Base-by-base conservation (phyloP, 2,797 vertebrate genomes). In the Rachycentron canadum region DNA sequence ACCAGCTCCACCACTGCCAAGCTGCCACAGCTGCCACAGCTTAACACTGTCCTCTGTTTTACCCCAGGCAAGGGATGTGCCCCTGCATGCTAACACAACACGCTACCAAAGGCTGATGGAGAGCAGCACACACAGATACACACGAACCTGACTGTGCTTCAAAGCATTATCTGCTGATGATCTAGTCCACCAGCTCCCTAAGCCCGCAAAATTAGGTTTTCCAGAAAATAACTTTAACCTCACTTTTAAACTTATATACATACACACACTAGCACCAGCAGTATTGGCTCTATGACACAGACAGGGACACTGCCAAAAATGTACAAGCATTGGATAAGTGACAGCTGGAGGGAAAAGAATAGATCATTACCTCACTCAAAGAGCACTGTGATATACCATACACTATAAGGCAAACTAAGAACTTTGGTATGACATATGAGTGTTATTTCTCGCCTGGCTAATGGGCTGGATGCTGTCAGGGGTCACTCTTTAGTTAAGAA, bases 21-120 rank as follows among this genome's bases (percentile, higher is more conserved):
- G 64, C 69, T 77, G 82, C 82, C 73, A 69, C 69, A 83, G 71
- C 69, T 78, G 86, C 85, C 75, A 83, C 68, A 73, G 73, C 63
- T 75, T 72, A 75, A 80, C 19, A 50, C 52, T 75, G 77, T 76
- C 77, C 82, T 82, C 49, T 79, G 23, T 69, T 63, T 85, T 71
- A 80, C 86, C 79, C 64, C 60, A 40, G 73, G 62, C 68, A 12
- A 70, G 63, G 69, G 85, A 79, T 77, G 58, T 73, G 83, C 52
- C 62, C 40, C 59, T 69, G 49, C 84, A 86, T 72, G 82, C 82
- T 75, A 71, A 73, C 63, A 74, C 23, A 72, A 73, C 68, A 79
- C 45, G 3, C 69, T 23, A 49, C 52, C 53, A 61, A 21, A 34
- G 56, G 40, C 17, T 73, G 65, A 73, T 53, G 6, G 26, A 55